phyloP scores from a whole-genome alignment of 2,797 vertebrate genomes.

The Okamejei kenojei region DNA sequence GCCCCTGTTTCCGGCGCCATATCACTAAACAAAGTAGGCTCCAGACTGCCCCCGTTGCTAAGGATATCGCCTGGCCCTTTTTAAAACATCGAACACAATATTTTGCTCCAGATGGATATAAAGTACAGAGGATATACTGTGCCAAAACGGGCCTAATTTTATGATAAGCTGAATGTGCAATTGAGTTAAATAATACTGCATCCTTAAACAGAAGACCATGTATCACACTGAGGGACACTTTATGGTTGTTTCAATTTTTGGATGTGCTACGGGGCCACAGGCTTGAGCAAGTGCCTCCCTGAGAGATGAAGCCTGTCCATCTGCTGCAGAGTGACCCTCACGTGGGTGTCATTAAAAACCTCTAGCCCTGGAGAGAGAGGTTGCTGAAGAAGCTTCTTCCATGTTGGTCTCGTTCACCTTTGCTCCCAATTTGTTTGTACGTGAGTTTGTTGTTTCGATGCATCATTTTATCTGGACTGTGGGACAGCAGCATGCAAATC shows the following conservation, averaged over 20 bases:
- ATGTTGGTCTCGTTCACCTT: too few relatives aligned
- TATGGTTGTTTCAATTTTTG: too few relatives aligned
- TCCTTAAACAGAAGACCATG: not conserved
- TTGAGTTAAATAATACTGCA: too few relatives aligned
- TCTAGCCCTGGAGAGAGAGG: not conserved
- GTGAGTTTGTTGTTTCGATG: too few relatives aligned
- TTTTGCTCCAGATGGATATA: not conserved
- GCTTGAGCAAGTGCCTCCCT: not conserved
- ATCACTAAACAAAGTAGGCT: too few relatives aligned
- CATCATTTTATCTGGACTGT: too few relatives aligned
- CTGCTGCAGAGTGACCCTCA: not conserved
- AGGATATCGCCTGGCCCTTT: not conserved
- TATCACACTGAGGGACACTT: not conserved
- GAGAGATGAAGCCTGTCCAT: not conserved
- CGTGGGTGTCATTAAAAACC: too few relatives aligned
- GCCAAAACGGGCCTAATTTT: not conserved
- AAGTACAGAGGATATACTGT: not conserved
- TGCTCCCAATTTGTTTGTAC: too few relatives aligned
- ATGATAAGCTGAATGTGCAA: not conserved
- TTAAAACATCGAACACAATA: not conserved
- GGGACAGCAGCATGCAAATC: too few relatives aligned
- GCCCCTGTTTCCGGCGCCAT: too few relatives aligned
- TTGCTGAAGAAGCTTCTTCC: not conserved
- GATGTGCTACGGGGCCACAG: not conserved
- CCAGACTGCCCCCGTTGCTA: not conserved